These are phyloP conservation scores for Noctua janthina DNA, from an alignment of 2,888 invertebrate genomes.

Conservation along the genomic window DNA sequence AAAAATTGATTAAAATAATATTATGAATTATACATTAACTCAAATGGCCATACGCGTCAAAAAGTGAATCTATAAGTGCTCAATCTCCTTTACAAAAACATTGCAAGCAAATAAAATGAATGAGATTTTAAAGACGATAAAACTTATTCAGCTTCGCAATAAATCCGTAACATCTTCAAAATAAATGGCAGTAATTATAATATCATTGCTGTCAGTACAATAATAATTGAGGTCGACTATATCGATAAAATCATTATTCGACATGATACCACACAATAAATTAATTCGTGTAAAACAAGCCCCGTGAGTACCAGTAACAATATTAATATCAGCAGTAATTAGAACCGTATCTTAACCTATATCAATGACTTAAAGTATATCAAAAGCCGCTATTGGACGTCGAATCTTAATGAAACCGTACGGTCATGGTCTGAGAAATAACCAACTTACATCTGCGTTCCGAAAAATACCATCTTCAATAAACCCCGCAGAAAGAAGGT, in stretches of 20 bases:
- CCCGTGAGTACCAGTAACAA: conserved; percentile 44
- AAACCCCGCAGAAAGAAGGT: conserved; percentile 1
- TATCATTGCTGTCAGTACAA: conserved; percentile 20
- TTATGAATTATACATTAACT: too few relatives aligned
- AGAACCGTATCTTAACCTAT: conserved; percentile 50
- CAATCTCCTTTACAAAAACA: neutral
- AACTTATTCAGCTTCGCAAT: neutral
- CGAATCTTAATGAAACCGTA: conserved; percentile 69
- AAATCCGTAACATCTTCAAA: neutral
- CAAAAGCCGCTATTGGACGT: conserved; percentile 56
- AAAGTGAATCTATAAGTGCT: too few relatives aligned
- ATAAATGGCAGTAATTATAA: neutral
- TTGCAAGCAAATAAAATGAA: neutral
- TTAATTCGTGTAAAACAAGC: conserved; percentile 45
- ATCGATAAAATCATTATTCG: conserved; percentile 37
- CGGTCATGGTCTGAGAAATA: conserved; percentile 68
- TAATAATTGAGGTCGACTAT: neutral
- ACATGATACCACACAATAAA: conserved; percentile 30
- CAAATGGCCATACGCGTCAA: too few relatives aligned
- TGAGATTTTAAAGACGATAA: neutral
- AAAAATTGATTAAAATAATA: too few relatives aligned
- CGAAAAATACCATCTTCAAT: conserved; percentile 19
- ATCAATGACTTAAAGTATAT: conserved; percentile 55
- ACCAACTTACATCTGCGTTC: conserved; percentile 57
- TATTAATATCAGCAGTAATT: conserved; percentile 56